Base-by-base conservation (phyloP, 2,888 invertebrate genomes). In the Leptinotarsa tumamoca region DNA sequence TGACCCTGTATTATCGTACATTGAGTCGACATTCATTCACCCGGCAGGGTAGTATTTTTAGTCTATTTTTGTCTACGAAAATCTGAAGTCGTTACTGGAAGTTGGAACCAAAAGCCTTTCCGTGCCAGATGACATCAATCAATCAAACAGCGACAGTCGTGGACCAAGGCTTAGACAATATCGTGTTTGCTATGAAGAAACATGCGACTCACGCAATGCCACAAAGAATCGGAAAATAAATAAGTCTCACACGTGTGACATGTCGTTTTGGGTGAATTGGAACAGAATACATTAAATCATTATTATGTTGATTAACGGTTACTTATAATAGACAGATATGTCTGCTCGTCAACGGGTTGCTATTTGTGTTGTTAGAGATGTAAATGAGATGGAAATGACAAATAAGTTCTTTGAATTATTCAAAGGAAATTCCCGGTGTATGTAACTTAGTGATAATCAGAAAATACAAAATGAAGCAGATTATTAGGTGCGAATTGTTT, bases 41-140 rank as follows among this genome's bases (percentile, higher is more conserved):
- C 43, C 17, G 63, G 2, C 27, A 63, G 18, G 10, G 10, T 33
- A 43, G 13, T 33, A 27, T 10, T 17, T 33, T 63, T 27, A 2
- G 27, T 63, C 43, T 63, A 63, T 63, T 63, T 43, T 63, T n/a
- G n/a, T 27, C 43, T 33, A 43, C 10, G 10, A 43, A 27, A 63
- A 63, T 63, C 63, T 43, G 17, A 63, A 63, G 23, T 27, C 21
- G 13, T 54, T 54, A 21, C 1, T 61, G 2, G 15, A 17, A 23
- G 33, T 63, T 33, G n/a, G 17, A 33, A 63, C 63, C 63, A n/a
- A 63, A 3, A 43, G 13, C 5, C 43, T 63, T 33, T 43, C 7
- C 43, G 23, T 71, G 61, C 76, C 76, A 76, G 54, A 76, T 73
- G 76, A 73, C 54, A 68, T 51, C 73, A 61, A 76, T 76, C 76